Base-by-base conservation (phyloP, 1,140 invertebrate genomes). In the Brachionus sp. region DNA sequence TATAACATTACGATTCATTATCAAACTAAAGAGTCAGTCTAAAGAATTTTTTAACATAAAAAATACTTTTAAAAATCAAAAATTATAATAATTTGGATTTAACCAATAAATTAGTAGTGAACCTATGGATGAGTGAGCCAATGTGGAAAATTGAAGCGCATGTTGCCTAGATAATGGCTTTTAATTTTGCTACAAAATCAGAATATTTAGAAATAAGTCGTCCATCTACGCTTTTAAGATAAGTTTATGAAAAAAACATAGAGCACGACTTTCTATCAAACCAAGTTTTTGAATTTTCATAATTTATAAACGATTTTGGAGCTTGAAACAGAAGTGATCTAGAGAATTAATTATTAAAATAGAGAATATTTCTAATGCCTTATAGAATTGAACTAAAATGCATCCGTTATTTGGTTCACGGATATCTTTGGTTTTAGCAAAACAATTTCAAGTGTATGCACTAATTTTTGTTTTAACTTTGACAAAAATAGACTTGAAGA, bases 341-440 rank as follows among this genome's bases (percentile, higher is more conserved):
- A 35, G 23, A 29, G 70, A 75, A 75, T 75, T 75, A 46, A 75
- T 75, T 75, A 75, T 75, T 75, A 75, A 75, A 75, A 75, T 70
- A 39, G 12, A 12, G 33, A 66, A 66, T 29, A 29, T 29, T 57
- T 57, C 5, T 57, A 70, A 70, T 70, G 66, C 37, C 37, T 39
- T 37, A 16, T 10, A 39, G 37, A 70, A 39, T 39, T 39, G 66
- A 70, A 39, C 66, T 19, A 70, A 33, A 70, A 16, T 37, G 66
- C 16, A 70, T 70, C 66, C 35, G 13, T 70, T 37, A 7, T 19
- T 70, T 70, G 16, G 37, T n/a, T 70, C 66, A 39, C 33, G 66
- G 66, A 42, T 39, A 70, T 37, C 16, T 70, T 70, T 70, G 66
- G 66, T 35, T 35, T 5, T 12, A 35, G 64, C n/a, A 19, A n/a